phyloP scores from a whole-genome alignment of 2,113 vertebrate species.

The Oxyura jamaicensis region DNA sequence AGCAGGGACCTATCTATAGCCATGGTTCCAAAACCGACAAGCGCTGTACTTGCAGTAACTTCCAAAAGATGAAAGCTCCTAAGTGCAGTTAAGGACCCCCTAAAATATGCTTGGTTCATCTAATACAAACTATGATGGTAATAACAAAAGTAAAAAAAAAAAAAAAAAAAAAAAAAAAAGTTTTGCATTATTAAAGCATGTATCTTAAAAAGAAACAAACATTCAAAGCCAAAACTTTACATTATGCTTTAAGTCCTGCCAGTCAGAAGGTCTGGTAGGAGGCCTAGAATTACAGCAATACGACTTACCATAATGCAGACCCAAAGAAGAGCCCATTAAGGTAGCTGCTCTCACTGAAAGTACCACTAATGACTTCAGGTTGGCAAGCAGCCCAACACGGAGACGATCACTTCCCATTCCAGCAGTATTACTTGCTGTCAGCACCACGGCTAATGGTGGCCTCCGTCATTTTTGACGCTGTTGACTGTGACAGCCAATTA shows the following conservation, averaged over 20 bases:
- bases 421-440: not conserved
- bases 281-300: not conserved
- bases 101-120: not conserved
- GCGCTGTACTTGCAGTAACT: not conserved
- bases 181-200: constrained; percentile 26
- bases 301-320: constrained; percentile 2
- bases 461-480: not conserved
- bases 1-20: not conserved
- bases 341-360: not conserved
- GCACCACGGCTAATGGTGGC: not conserved
- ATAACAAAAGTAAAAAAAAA: not conserved
- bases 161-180: not conserved
- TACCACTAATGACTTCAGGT: not conserved
- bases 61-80: not conserved
- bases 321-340: constrained; percentile 9
- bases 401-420: not conserved
- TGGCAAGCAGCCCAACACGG: not conserved
- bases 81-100: not conserved
- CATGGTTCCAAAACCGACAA: not conserved
- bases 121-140: not conserved
- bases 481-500: not conserved
- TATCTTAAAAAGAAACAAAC: not conserved
- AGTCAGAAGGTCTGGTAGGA: not conserved
- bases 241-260: not conserved
- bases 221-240: not conserved